Conservation (phyloP, 2,888 invertebrate species). For the Leptopilina drosophilae region DNA sequence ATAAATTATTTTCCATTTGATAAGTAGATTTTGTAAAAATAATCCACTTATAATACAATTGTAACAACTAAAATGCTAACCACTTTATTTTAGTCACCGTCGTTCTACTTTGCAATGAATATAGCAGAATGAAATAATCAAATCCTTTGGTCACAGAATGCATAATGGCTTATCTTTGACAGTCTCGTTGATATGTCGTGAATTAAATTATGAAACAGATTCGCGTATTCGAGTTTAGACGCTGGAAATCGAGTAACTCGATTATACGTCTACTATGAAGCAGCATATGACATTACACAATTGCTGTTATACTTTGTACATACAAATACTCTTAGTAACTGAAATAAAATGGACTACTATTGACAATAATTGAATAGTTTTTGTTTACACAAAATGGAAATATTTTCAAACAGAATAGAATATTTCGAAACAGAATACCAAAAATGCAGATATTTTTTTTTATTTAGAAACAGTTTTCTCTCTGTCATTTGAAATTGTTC, state of each 20-base stretch:
- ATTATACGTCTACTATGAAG: background rate
- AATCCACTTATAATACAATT: background rate
- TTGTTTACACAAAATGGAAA: too few relatives aligned
- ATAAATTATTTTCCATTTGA: background rate
- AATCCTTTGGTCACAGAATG: conserved; percentile 13
- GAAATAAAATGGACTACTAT: background rate
- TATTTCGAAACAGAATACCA: too few relatives aligned
- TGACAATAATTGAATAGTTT: too few relatives aligned
- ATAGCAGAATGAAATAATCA: conserved; percentile 9
- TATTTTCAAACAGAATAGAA: too few relatives aligned
- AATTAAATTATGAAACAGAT: conserved; percentile 17
- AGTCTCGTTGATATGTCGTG: conserved; percentile 7
- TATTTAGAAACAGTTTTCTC: too few relatives aligned
- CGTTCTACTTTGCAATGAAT: background rate
- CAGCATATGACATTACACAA: background rate
- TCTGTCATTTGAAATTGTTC: too few relatives aligned
- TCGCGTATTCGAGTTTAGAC: conserved; percentile 17
- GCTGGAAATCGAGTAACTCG: conserved; percentile 9
- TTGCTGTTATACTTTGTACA: background rate
- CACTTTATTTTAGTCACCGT: background rate
- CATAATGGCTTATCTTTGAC: conserved; percentile 17
- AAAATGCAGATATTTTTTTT: too few relatives aligned
- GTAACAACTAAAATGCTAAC: background rate
- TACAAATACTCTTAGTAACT: background rate
- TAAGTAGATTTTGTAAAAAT: background rate